Conservation (phyloP, 2,797 vertebrate genomes). For the Oreochromis grahami region DNA sequence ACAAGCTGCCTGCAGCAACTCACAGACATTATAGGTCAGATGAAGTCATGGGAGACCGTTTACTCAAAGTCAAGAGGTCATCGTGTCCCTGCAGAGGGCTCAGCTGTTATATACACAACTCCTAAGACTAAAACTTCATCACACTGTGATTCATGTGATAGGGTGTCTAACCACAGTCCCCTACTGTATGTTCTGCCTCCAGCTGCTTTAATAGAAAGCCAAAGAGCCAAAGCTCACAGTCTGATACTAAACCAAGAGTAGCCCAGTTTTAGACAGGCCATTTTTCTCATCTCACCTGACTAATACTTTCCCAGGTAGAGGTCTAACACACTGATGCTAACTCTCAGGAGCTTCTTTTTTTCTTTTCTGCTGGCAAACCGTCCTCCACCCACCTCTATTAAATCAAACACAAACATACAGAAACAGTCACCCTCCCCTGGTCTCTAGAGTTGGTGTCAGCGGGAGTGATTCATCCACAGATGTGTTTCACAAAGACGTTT, state of each 20-base stretch:
- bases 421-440: slow-evolving; percentile 15
- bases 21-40: slow-evolving; percentile 1
- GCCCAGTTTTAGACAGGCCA: not conserved
- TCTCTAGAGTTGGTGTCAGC: slow-evolving; percentile 33
- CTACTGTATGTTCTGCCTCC: slow-evolving; percentile 17
- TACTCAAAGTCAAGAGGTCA: not conserved
- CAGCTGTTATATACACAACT: not conserved
- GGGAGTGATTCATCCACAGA: slow-evolving; percentile 15
- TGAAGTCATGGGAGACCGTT: not conserved
- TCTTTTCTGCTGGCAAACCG: not conserved
- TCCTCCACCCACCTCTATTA: not conserved
- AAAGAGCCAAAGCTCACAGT: not conserved
- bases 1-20: not conserved
- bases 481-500: slow-evolving; percentile 42
- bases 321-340: slow-evolving; percentile 20
- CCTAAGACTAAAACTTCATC: not conserved
- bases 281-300: slow-evolving; percentile 33
- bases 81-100: not conserved
- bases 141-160: not conserved
- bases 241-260: slow-evolving; percentile 33
- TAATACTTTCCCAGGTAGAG: slow-evolving; percentile 26
- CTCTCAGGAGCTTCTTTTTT: not conserved
- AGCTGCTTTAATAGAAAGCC: not conserved
- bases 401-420: slow-evolving; percentile 1
- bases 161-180: not conserved